Base-by-base conservation (phyloP, 2,888 invertebrate species). In the Periphyllus acericola region DNA sequence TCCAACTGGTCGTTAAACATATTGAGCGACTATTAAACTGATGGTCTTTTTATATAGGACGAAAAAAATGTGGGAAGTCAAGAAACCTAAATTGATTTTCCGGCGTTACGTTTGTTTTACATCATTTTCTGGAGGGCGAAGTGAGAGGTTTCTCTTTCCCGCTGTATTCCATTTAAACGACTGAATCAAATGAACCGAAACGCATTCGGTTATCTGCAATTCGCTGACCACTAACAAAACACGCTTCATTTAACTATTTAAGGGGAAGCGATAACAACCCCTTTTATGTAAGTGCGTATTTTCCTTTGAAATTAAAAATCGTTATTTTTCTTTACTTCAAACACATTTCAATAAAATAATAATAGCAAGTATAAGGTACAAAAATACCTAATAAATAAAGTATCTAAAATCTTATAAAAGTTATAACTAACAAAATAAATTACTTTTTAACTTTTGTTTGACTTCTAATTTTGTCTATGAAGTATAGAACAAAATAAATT, bases 1-100 rank as follows among this genome's bases (percentile, higher is more conserved):
- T 5, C 72, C 87, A 32, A 81, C 87, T n/a, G 81, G 81, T 87
- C 87, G 80, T 87, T 87, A 87, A 87, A 87, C 87, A 81, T 81
- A 81, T 81, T 87, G 87, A 87, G 74, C 74, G 74, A 81, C 87
- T 87, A 80, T 87, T 87, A 87, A 81, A 86, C 79, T 80, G 86
- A 86, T 86, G 66, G 87, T 87, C n/a, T 86, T 87, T 87, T 87
- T 80, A 87, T 87, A 80, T 74, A 79, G 36, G 74, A 25, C 21
- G 40, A 66, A 74, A 81, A 34, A 68, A 85, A 68, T 46, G 29
- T 82, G n/a, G 76, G 29, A 80, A 81, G 87, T 87, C 74, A 74
- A 81, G 74, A 74, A 80, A 78, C 71, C 46, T n/a, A 79, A 78
- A 86, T 86, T 86, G 86, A 86, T 86, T 86, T 84, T 80, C 79